phyloP scores from a whole-genome alignment of 2,888 invertebrate species.

The Nomada flava region DNA sequence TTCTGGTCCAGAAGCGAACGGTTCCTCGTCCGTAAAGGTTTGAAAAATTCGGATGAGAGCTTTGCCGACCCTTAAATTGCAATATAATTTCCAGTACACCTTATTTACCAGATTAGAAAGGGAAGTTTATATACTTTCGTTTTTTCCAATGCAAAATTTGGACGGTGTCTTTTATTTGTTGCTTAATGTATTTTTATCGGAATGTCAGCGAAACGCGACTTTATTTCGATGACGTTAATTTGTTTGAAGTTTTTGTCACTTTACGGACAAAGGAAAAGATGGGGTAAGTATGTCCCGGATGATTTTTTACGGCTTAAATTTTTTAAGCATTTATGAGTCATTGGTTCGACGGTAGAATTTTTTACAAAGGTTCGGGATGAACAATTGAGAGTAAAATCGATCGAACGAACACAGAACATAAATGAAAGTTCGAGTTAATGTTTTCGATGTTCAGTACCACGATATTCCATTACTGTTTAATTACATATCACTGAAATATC shows the following conservation, averaged over 20 bases:
- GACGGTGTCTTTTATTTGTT: too few species aligned
- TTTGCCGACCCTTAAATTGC: not conserved
- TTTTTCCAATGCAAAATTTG: too few species aligned
- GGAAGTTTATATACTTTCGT: too few species aligned
- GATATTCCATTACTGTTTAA: constrained; percentile 28
- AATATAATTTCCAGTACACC: too few species aligned
- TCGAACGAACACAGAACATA: not conserved
- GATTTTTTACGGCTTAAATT: constrained; percentile 29
- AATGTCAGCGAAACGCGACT: too few species aligned
- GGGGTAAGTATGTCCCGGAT: not conserved
- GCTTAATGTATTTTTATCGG: too few species aligned
- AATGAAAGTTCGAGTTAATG: not conserved
- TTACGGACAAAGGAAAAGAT: constrained; percentile 3
- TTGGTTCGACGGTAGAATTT: constrained; percentile 35
- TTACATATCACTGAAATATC: constrained; percentile 49
- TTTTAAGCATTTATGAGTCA: constrained; percentile 27
- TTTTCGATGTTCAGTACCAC: not conserved
- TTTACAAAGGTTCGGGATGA: constrained; percentile 18
- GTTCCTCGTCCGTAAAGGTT: constrained; percentile 18
- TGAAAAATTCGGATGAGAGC: not conserved
- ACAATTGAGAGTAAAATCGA: not conserved
- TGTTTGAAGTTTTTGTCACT: not conserved
- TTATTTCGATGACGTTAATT: not conserved
- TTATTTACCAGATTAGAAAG: too few species aligned
- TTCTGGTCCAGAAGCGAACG: constrained; percentile 10